phyloP scores from a whole-genome alignment of 2,113 vertebrate species.

The Sturnira hondurensis region DNA sequence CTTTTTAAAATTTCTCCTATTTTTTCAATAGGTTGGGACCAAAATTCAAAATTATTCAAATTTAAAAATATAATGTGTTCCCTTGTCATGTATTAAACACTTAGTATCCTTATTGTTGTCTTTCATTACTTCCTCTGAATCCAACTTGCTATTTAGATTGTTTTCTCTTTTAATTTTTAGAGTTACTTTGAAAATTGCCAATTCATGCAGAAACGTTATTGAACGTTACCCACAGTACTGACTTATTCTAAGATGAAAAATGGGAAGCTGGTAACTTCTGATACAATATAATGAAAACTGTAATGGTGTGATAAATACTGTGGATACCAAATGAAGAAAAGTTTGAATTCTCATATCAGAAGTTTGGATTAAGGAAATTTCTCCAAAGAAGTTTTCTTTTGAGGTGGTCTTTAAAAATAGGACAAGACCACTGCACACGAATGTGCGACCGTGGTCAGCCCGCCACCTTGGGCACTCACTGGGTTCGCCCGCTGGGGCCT shows the following conservation, averaged over 20 bases:
- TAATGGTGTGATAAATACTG: neutral
- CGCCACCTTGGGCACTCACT: no score
- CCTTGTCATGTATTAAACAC: neutral
- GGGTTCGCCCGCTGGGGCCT: no score
- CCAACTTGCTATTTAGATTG: neutral
- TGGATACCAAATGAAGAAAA: neutral
- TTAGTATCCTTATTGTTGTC: neutral
- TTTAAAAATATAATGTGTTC: neutral
- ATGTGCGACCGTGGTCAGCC: no score
- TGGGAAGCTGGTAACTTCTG: neutral
- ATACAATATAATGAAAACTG: neutral
- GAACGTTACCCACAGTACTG: neutral
- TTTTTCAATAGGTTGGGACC: neutral
- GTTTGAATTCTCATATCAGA: neutral
- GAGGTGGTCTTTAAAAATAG: neutral
- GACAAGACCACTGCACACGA: no score
- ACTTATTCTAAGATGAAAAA: constrained; percentile 12
- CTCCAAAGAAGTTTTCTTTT: constrained; percentile 20
- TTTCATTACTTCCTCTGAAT: neutral
- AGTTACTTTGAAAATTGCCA: constrained; percentile 26
- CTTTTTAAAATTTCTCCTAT: constrained; percentile 4
- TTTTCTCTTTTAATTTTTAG: neutral
- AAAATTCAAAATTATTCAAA: neutral
- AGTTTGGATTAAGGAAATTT: neutral
- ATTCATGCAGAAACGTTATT: neutral